Conservation (phyloP, 2,797 vertebrate species). For the Cirrhinus mrigala region DNA sequence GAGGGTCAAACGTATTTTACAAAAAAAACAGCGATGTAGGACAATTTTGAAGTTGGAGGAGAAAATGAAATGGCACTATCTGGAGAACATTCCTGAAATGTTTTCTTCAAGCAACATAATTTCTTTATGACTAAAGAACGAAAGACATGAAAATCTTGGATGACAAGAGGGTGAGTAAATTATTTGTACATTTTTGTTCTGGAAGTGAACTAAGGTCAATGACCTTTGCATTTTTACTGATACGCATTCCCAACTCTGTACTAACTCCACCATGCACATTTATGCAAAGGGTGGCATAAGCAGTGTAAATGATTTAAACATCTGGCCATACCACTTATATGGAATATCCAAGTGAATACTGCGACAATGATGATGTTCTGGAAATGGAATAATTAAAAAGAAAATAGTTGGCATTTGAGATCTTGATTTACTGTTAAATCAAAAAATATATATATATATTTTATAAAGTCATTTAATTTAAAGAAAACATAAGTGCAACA, state of each 20-base stretch:
- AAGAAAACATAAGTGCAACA: neutral
- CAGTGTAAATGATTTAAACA: neutral
- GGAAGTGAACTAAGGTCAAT: neutral
- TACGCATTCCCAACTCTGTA: constrained; percentile 8
- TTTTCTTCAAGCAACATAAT: too few species aligned
- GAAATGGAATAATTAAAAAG: constrained; percentile 39
- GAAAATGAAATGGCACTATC: too few species aligned
- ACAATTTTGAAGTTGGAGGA: too few species aligned
- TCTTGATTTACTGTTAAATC: constrained; percentile 9
- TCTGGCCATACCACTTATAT: constrained; percentile 40
- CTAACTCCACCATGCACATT: constrained; percentile 2
- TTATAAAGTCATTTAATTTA: neutral
- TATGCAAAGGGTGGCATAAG: constrained; percentile 13
- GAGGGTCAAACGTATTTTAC: too few species aligned
- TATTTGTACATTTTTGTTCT: too few species aligned
- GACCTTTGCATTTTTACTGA: neutral
- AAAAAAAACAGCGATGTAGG: too few species aligned
- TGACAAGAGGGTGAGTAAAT: too few species aligned
- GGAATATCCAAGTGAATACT: constrained; percentile 45
- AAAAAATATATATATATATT: too few species aligned
- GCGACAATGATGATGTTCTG: constrained; percentile 36
- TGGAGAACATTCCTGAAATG: too few species aligned
- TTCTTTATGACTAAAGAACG: too few species aligned
- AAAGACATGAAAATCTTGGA: too few species aligned
- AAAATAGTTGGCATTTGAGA: constrained; percentile 9